A percentile compares a stretch with the other conserved stretches of the same genome.
Conservation (phyloP, 2,888 invertebrate species). For the Drosophila testacea region DNA sequence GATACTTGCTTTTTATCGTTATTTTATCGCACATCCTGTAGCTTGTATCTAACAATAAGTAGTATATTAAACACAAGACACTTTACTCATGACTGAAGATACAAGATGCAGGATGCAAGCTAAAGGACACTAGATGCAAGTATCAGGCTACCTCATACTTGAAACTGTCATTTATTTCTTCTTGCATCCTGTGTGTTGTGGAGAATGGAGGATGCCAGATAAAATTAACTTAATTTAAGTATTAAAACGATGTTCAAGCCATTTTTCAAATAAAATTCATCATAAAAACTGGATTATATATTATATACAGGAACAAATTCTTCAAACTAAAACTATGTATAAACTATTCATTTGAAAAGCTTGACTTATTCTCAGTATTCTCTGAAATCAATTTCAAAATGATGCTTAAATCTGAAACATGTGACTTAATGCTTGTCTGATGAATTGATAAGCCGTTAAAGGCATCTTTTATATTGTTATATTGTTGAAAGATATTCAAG, state of each 20-base stretch:
- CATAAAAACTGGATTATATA: too few relatives aligned
- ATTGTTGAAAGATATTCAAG: conserved; percentile 25
- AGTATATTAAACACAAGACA: neutral
- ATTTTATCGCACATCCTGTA: neutral
- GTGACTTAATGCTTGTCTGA: neutral
- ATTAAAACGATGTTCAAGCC: too few relatives aligned
- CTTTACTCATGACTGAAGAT: neutral
- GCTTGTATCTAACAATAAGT: neutral
- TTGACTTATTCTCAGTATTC: neutral
- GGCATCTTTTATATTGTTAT: conserved; percentile 4
- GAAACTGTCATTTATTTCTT: too few relatives aligned
- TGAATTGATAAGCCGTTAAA: conserved; percentile 6
- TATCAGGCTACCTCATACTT: too few relatives aligned
- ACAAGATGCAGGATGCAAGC: neutral
- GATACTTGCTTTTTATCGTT: neutral
- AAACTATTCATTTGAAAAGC: too few relatives aligned
- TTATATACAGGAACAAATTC: too few relatives aligned
- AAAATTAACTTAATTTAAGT: too few relatives aligned
- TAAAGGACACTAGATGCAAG: neutral
- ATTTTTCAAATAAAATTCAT: too few relatives aligned
- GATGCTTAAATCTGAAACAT: neutral
- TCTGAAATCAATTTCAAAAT: too few relatives aligned
- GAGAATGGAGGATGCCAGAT: too few relatives aligned
- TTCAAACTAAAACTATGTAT: too few relatives aligned
- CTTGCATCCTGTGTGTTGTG: too few relatives aligned